phyloP scores from a whole-genome alignment of 2,888 invertebrate species.

The Folsomia candida region DNA sequence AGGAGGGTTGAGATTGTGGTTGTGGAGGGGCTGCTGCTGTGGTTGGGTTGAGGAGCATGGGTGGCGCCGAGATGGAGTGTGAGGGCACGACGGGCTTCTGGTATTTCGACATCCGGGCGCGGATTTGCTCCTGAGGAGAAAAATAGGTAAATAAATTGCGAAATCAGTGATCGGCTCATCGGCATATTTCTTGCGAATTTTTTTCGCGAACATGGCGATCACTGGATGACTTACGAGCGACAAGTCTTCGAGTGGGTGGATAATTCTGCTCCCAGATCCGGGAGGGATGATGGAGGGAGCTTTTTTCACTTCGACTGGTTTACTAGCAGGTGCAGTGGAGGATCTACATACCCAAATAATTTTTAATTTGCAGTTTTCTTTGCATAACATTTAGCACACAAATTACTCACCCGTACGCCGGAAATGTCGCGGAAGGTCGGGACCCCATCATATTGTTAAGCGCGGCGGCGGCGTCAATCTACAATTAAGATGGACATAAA shows the following conservation, averaged over 20 bases:
- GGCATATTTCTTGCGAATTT: background rate
- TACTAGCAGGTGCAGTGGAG: slow-evolving; percentile 20
- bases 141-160: background rate
- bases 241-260: slow-evolving; percentile 90
- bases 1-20: background rate
- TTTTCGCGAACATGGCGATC: background rate
- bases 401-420: slow-evolving; percentile 71
- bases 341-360: slow-evolving; percentile 13
- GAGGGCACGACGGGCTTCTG: slow-evolving; percentile 56
- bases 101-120: slow-evolving; percentile 70
- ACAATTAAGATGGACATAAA: too few species aligned
- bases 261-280: slow-evolving; percentile 80
- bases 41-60: slow-evolving; percentile 51
- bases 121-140: slow-evolving; percentile 69
- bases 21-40: slow-evolving; percentile 46
- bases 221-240: slow-evolving; percentile 62
- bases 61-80: slow-evolving; percentile 52
- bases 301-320: slow-evolving; percentile 51
- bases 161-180: background rate
- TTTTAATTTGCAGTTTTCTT: too few species aligned
- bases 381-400: background rate
- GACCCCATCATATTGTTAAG: too few species aligned
- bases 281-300: slow-evolving; percentile 68
- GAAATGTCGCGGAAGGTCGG: slow-evolving; percentile 82
- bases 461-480: too few species aligned